Percentiles rank a stretch among this genome's conserved stretches.
phyloP scores from a whole-genome alignment of 1,140 invertebrate genomes.

The Hyles vespertilio region DNA sequence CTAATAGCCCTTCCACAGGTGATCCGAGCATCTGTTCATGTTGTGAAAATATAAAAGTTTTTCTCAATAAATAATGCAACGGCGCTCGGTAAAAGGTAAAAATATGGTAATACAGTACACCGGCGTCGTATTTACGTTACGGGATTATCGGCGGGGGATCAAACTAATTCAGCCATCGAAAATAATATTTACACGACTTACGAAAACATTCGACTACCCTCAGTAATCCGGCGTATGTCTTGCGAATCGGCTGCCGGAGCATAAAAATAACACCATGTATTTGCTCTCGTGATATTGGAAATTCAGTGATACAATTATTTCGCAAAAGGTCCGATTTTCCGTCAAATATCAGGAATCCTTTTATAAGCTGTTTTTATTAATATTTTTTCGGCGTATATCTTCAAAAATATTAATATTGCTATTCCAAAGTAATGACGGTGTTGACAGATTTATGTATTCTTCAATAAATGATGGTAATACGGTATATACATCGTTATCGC shows the following conservation, averaged over 20 bases:
- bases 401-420: not conserved
- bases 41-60: constrained; percentile 51
- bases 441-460: too few relatives aligned
- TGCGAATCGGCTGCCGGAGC: constrained; percentile 11
- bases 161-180: constrained; percentile 35
- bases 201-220: constrained; percentile 27
- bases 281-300: constrained; percentile 2
- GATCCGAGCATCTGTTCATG: constrained; percentile 41
- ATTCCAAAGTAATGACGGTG: not conserved
- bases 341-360: constrained; percentile 3
- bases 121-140: constrained; percentile 25
- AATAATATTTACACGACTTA: constrained; percentile 39
- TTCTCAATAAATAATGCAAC: constrained; percentile 62
- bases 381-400: not conserved
- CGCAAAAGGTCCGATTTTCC: not conserved
- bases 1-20: constrained; percentile 38
- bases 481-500: too few relatives aligned
- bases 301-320: constrained; percentile 4
- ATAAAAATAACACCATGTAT: constrained; percentile 11
- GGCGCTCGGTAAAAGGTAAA: constrained; percentile 21
- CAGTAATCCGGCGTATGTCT: constrained; percentile 30
- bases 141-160: constrained; percentile 27
- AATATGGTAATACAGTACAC: constrained; percentile 32
- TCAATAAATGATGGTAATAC: too few relatives aligned
- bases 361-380: constrained; percentile 1